Evolutionary conservation across 2,797 vertebrate genomes (phyloP), one percentile per base, ranked within the genome.

Genomic region (Antrozous pallidus): DNA sequence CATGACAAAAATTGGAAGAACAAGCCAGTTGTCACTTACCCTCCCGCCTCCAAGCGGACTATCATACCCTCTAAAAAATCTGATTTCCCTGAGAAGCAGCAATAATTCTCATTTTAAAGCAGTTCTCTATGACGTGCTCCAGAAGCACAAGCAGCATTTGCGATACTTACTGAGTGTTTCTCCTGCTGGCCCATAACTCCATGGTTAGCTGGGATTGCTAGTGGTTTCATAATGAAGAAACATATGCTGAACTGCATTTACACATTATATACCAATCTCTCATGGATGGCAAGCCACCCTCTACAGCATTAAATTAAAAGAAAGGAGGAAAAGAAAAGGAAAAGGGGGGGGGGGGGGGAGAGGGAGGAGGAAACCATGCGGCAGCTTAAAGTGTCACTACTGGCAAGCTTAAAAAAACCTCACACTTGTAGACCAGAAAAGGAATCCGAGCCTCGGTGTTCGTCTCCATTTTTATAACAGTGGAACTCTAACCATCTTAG

Each of bases 161-260:
- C 71, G 91, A 96, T 99, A 99, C 99, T 99, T 98, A 99, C 99
- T 98, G 99, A 99, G 97, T 98, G 98, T 98, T 99, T 99, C 98
- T 99, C 99, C 98, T 99, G 99, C 98, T 99, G 99, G 98, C 98
- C 99, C 98, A 98, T 98, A 99, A 99, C 99, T 99, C 99, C 99
- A 99, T 99, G 99, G 98, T 98, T 98, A 98, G 99, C 99, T 98
- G 99, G 98, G 97, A 98, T 97, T 98, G 99, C 99, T 99, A 99
- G 99, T 98, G 99, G 99, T 99, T 99, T 99, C 99, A 99, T 99
- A 98, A 98, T 99, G 99, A 98, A 98, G 98, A 98, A 98, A 98
- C 98, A 98, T 98, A 98, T 97, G 97, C 98, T 97, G 98, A 98
- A 98, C 97, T 98, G 97, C 98, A 98, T 98, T 98, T 98, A 98